Conservation (phyloP, 2,888 invertebrate genomes). For the Aphelenchoides bicaudatus region DNA sequence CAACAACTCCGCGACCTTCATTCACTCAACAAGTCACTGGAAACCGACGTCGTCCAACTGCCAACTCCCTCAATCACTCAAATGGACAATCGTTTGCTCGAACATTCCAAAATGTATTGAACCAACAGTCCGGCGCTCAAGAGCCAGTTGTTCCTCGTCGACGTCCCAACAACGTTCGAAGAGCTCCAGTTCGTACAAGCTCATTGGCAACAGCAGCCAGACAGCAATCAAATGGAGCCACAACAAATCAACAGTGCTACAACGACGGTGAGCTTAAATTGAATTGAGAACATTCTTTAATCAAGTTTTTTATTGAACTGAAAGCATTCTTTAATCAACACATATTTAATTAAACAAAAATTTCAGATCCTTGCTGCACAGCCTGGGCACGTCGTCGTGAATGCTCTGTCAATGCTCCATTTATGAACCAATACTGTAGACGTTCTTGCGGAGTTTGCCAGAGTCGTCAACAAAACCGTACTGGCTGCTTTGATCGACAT, state of each 20-base stretch:
- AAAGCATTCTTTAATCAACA: too few species aligned
- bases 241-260: slow-evolving; percentile 7
- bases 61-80: slow-evolving; percentile 25
- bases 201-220: not conserved
- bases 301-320: too few species aligned
- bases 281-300: too few species aligned
- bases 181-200: slow-evolving; percentile 1
- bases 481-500: slow-evolving; percentile 56
- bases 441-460: slow-evolving; percentile 52
- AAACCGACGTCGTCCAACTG: not conserved
- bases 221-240: too few species aligned
- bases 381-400: slow-evolving; percentile 48
- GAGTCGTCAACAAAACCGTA: slow-evolving; percentile 26
- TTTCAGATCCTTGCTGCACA: slow-evolving; percentile 57
- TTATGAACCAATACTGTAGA: slow-evolving; percentile 55
- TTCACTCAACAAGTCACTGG: not conserved
- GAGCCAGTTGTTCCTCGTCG: not conserved
- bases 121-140: not conserved
- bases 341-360: too few species aligned
- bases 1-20: slow-evolving; percentile 13
- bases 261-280: slow-evolving; percentile 1
- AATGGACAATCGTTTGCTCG: slow-evolving; percentile 29
- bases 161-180: slow-evolving; percentile 20
- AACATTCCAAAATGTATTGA: slow-evolving; percentile 25
- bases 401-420: slow-evolving; percentile 46